Evolutionary conservation across 2,888 invertebrate genomes (phyloP).

Genomic region (Watsonalla cultraria): DNA sequence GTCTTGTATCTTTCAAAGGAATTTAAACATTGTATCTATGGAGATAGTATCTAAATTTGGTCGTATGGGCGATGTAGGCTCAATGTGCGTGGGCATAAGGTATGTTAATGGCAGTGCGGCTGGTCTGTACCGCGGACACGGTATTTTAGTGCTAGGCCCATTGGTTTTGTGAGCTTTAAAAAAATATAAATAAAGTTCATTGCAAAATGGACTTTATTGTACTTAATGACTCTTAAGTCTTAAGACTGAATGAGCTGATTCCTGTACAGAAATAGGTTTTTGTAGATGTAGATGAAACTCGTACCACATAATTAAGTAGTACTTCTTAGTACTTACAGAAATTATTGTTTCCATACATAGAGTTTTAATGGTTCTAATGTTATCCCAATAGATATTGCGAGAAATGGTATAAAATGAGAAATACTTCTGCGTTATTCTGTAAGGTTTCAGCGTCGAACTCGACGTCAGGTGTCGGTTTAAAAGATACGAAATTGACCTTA

Average conservation of each 20-base stretch:
- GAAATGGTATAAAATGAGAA: neutral
- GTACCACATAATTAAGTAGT: too few species aligned
- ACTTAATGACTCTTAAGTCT: too few species aligned
- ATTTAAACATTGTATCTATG: conserved; percentile 18
- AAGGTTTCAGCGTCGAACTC: too few species aligned
- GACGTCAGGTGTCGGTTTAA: too few species aligned
- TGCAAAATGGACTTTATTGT: neutral
- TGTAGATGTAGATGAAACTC: too few species aligned
- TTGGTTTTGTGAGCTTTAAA: neutral
- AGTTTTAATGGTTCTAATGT: too few species aligned
- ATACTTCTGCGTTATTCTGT: too few species aligned
- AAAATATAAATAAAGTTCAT: neutral
- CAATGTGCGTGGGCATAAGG: conserved; percentile 40
- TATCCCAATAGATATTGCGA: too few species aligned
- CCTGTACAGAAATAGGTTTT: too few species aligned
- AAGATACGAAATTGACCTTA: neutral
- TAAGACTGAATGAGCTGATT: too few species aligned
- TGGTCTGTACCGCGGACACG: conserved; percentile 15
- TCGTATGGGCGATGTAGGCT: conserved; percentile 11
- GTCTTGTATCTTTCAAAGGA: conserved; percentile 6
- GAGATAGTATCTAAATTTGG: conserved; percentile 31
- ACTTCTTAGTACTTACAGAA: too few species aligned
- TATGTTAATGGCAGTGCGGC: conserved; percentile 51
- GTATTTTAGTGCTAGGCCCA: neutral
- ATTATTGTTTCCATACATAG: too few species aligned